These are phyloP conservation scores for Phrynocephalus forsythii DNA, from an alignment of 2,797 vertebrate species.

Conservation along the genomic window DNA sequence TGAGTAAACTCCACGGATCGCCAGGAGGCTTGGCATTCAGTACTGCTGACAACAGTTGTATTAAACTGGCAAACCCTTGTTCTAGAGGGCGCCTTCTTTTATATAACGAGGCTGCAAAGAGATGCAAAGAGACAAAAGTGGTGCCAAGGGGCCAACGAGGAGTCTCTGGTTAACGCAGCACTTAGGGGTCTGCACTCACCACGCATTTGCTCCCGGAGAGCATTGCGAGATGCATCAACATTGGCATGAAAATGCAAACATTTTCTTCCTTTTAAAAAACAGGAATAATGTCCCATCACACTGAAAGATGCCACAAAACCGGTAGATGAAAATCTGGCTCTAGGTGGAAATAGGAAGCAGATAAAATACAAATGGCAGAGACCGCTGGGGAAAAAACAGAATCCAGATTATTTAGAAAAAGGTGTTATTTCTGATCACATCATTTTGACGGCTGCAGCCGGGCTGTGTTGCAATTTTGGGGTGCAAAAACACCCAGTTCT, in stretches of 20 bases:
- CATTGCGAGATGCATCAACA: constrained; percentile 8
- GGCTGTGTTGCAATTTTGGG: constrained; percentile 1
- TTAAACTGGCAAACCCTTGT: constrained; percentile 22
- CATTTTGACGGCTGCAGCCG: neutral
- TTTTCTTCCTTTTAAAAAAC: neutral
- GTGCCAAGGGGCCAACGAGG: constrained; percentile 28
- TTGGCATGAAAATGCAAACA: neutral
- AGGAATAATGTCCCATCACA: constrained; percentile 16
- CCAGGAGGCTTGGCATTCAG: neutral
- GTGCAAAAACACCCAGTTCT: neutral
- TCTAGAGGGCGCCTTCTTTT: constrained; percentile 17
- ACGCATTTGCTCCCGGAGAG: constrained; percentile 27
- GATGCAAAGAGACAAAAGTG: constrained; percentile 7
- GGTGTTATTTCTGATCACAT: constrained; percentile 36
- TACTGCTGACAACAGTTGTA: neutral
- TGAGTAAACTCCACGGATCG: neutral
- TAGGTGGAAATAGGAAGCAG: constrained; percentile 25
- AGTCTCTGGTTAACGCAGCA: constrained; percentile 4
- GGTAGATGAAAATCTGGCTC: constrained; percentile 25
- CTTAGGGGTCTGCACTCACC: constrained; percentile 18
- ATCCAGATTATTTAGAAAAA: constrained; percentile 14
- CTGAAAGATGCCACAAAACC: constrained; percentile 29
- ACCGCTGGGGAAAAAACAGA: constrained; percentile 16
- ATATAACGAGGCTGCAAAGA: constrained; percentile 17
- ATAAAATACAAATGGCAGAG: constrained; percentile 30